Conservation (phyloP, 1,140 invertebrate species). For the Pseudoatta argentina region DNA sequence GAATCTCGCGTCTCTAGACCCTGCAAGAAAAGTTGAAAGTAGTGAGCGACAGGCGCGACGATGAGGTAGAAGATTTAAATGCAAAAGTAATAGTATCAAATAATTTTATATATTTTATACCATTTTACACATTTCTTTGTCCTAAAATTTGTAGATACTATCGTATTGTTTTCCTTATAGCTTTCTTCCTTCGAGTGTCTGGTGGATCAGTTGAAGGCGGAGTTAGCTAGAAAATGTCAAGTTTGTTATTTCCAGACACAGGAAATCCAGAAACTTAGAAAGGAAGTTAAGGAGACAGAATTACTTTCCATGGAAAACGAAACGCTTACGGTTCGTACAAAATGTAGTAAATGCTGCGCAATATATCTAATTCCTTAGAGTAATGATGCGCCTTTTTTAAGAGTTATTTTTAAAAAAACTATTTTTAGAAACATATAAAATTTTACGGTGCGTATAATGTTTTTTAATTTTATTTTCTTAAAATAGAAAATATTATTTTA, state of each 20-base stretch:
- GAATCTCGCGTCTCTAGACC: slow-evolving; percentile 52
- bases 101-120: neutral
- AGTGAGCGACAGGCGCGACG: slow-evolving; percentile 48
- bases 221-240: slow-evolving; percentile 67
- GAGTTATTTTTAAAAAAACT: too few species aligned
- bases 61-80: slow-evolving; percentile 64
- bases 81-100: slow-evolving; percentile 68
- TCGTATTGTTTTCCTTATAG: slow-evolving; percentile 52
- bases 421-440: too few species aligned
- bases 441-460: too few species aligned
- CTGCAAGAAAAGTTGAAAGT: slow-evolving; percentile 59
- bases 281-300: slow-evolving; percentile 51
- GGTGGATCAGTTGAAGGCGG: slow-evolving; percentile 63
- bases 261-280: slow-evolving; percentile 68
- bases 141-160: neutral
- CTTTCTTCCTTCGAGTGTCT: slow-evolving; percentile 60
- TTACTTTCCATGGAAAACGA: slow-evolving; percentile 64
- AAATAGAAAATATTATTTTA: too few species aligned
- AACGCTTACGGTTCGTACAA: slow-evolving; percentile 59
- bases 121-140: neutral
- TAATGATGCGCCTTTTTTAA: too few species aligned
- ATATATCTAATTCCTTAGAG: neutral
- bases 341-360: neutral
- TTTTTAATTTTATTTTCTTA: too few species aligned
- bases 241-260: slow-evolving; percentile 64